Evolutionary conservation across 2,797 vertebrate species (phyloP).

Genomic region (Ceryle rudis): DNA sequence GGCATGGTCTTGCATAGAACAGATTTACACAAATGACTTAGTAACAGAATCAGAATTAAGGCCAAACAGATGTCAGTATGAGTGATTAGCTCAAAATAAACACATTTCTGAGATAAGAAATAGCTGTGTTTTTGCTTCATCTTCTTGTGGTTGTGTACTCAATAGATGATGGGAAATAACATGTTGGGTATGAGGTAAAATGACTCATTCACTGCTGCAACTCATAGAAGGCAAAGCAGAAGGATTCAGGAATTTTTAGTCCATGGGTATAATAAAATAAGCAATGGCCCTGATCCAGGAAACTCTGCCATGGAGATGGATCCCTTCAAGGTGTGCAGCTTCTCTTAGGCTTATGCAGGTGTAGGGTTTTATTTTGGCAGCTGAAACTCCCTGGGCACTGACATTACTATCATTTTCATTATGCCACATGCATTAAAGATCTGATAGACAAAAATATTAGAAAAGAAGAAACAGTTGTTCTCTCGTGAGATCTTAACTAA

Average conservation of each 20-base stretch:
- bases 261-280: constrained; percentile 50
- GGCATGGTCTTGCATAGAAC: constrained; percentile 46
- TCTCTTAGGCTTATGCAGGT: background rate
- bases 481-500: background rate
- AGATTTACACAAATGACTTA: constrained; percentile 62
- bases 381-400: background rate
- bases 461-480: background rate
- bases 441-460: background rate
- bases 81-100: constrained; percentile 70
- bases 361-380: constrained; percentile 37
- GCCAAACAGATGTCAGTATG: constrained; percentile 73
- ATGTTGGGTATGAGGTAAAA: constrained; percentile 53
- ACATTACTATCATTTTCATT: background rate
- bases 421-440: background rate
- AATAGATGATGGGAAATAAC: constrained; percentile 56
- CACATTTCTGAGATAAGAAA: constrained; percentile 74
- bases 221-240: constrained; percentile 20
- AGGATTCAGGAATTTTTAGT: constrained; percentile 43
- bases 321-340: background rate
- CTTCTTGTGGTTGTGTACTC: constrained; percentile 49
- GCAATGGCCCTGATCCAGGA: constrained; percentile 35
- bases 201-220: constrained; percentile 48
- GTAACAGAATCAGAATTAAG: constrained; percentile 60
- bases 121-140: constrained; percentile 53
- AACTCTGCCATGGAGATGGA: background rate